Evolutionary conservation across 2,113 vertebrate species (phyloP).

Genomic region (Todiramphus chloris): DNA sequence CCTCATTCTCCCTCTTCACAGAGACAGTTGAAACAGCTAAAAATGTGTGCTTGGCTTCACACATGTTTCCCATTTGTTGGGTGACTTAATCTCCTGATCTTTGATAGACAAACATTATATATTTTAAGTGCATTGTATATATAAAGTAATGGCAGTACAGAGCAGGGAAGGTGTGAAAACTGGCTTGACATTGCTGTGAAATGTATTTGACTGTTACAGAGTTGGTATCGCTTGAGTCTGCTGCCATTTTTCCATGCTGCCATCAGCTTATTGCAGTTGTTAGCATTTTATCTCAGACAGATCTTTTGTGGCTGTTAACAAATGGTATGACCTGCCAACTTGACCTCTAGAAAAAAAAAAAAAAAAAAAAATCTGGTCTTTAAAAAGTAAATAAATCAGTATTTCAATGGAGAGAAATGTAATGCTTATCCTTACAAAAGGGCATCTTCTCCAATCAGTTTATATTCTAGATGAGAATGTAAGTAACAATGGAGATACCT

Average conservation of each 20-base stretch:
- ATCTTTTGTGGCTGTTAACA: background rate
- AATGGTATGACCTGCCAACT: background rate
- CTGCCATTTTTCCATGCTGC: background rate
- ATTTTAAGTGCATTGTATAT: background rate
- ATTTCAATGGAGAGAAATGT: background rate
- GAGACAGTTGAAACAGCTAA: background rate
- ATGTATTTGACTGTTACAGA: background rate
- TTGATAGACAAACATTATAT: background rate
- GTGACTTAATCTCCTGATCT: background rate
- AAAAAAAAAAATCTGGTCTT: background rate
- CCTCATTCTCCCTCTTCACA: background rate
- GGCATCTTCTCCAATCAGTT: background rate
- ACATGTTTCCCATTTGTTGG: background rate
- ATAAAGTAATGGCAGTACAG: background rate
- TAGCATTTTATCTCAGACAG: background rate
- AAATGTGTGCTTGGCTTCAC: background rate
- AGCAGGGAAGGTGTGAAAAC: background rate
- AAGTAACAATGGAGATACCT: background rate
- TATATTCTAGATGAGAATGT: background rate
- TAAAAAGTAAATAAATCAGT: background rate
- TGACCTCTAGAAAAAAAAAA: background rate
- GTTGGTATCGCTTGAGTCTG: background rate
- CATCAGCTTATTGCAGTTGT: background rate
- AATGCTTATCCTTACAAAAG: background rate
- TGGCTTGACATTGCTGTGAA: accelerated